Conservation (phyloP, 2,113 vertebrate species). For the Elaphurus davidianus region DNA sequence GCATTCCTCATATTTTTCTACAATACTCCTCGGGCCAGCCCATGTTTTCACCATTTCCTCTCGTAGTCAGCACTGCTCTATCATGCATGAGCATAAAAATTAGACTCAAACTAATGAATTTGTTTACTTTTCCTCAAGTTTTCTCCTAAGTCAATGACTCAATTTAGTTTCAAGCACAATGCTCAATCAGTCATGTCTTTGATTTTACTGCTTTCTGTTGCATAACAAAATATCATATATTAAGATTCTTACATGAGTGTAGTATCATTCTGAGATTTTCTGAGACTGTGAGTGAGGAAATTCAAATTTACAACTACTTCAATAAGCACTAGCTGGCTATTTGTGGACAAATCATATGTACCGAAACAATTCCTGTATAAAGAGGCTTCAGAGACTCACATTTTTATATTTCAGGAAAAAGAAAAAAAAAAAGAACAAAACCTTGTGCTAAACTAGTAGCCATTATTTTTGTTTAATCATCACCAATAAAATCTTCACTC, state of each 20-base stretch:
- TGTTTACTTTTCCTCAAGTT: background rate
- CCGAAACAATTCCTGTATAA: background rate
- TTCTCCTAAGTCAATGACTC: background rate
- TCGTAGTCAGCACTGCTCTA: background rate
- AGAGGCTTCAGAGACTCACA: background rate
- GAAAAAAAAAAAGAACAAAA: background rate
- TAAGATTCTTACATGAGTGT: background rate
- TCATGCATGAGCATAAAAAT: background rate
- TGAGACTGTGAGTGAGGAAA: background rate
- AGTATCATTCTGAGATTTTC: slow-evolving; percentile 18
- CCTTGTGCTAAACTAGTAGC: background rate
- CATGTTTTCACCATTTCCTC: background rate
- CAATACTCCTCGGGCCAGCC: background rate
- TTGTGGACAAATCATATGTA: background rate
- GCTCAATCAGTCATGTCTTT: background rate
- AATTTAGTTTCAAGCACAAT: background rate
- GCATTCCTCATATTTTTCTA: background rate
- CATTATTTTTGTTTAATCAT: slow-evolving; percentile 41
- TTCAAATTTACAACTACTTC: slow-evolving; percentile 8
- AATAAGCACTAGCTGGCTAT: background rate
- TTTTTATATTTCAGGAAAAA: background rate
- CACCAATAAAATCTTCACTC: slow-evolving; percentile 10
- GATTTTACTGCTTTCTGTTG: background rate
- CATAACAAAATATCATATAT: background rate
- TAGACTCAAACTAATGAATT: background rate